Conservation (phyloP, 2,888 invertebrate species). For the Eurytoma californica region DNA sequence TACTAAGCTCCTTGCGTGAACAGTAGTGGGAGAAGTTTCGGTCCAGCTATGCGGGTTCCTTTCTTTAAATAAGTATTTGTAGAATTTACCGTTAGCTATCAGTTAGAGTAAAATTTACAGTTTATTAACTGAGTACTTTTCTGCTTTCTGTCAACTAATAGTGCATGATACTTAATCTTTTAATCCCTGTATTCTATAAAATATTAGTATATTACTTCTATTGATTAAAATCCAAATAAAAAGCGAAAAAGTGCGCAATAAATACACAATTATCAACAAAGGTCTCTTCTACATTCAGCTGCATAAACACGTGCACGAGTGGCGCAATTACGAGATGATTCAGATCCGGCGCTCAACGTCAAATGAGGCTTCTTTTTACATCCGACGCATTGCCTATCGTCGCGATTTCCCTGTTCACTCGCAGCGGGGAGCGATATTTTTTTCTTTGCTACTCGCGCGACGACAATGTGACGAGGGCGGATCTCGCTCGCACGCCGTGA, state of each 20-base stretch:
- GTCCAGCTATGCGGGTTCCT: background rate
- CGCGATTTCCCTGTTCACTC: background rate
- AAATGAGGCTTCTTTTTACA: too few species aligned
- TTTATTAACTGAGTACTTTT: too few species aligned
- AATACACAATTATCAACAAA: too few species aligned
- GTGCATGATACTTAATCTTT: too few species aligned
- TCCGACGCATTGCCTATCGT: background rate
- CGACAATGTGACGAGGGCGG: background rate
- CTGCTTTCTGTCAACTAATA: too few species aligned
- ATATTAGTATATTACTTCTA: too few species aligned
- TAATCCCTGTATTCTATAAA: too few species aligned
- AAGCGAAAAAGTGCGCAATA: too few species aligned
- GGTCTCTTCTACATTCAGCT: too few species aligned
- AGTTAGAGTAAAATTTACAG: too few species aligned
- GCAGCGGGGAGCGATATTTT: slow-evolving; percentile 1
- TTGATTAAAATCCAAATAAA: too few species aligned
- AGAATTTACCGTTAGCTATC: background rate
- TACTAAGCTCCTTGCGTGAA: background rate
- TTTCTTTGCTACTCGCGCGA: background rate
- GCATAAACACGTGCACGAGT: background rate
- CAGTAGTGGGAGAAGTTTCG: background rate
- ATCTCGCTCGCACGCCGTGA: background rate
- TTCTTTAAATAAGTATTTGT: background rate
- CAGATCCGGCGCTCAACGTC: too few species aligned
- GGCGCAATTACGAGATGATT: background rate